Base-by-base conservation (phyloP, 2,888 invertebrate species). In the Neelides folsomi region DNA sequence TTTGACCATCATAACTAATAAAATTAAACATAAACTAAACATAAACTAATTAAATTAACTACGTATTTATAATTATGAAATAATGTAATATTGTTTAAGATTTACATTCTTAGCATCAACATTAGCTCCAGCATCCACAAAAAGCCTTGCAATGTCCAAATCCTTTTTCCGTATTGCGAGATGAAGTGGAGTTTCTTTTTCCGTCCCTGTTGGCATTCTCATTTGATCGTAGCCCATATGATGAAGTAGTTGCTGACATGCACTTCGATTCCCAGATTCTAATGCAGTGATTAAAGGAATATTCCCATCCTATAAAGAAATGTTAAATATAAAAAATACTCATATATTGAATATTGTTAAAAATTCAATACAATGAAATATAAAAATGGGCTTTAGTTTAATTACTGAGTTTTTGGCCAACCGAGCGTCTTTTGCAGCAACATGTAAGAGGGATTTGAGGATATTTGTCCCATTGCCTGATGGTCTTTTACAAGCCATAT, bases 141-240 rank as follows among this genome's bases (percentile, higher is more conserved):
- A 76, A 64, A 93, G 85, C 50, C 88, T 78, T 36, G 87, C 83
- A 83, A 94, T 85, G 68, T 95, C 94, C 61, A 89, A 82, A 72
- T 95, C 93, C 66, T 86, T 79, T 66, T 87, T 77, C 66, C 90
- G 76, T 10, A 89, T 89, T 20, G 95, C 94, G 65, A 97, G 75
- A 76, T 98, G 97, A 44, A 98, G 76, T 16, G 92, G 89, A 15
- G 90, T 87, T 71, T 98, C 95, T 41, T 93, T 92, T 67, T 82
- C 86, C 45, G 55, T 51, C 35, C 57, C 59, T 7, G 54, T 20
- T n/a, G 51, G 49, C 10, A 27, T 52, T 19, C 58, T 82, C 40
- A 93, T 76, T 74, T 95, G 94, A 67, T 88, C 87, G 47, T 84
- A 81, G 48, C 86, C 83, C 73, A 86, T 84, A 66, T 85, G 81